Evolutionary conservation across 2,888 invertebrate genomes (phyloP), one percentile per base, ranked within the genome.

Genomic region (Stenchaetothrips biformis): DNA sequence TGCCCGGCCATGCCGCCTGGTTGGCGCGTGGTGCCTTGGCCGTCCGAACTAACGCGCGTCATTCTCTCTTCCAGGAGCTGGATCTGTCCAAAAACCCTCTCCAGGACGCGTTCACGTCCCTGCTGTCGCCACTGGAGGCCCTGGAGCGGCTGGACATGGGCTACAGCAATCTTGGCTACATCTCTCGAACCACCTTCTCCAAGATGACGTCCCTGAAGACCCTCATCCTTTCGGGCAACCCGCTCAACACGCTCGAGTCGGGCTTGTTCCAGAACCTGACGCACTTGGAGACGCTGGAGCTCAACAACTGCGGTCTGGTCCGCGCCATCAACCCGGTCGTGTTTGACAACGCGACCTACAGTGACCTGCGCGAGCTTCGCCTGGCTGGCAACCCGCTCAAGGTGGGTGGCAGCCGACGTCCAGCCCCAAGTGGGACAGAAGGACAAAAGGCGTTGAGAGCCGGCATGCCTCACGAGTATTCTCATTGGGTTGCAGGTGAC

Each of bases 81-180:
- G 92, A 92, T 84, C 91, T 93, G 84, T 92, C 92, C 0, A 89
- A 91, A 84, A 93, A 93, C 86, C 92, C 93, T 0, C 86, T 93
- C 0, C 89, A 90, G 78, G 91, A 92, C 84, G 92, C 91, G 0
- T 92, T 92, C 85, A 91, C 91, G 9, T 89, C 89, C 83, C 85
- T 92, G 48, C 86, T 92, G 25, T 90, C 91, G 3, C 92, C 92
- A 0, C 86, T 93, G 0, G 90, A 90, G 81, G 91, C 91, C 18
- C 86, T 93, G 53, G 91, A 92, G 85, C 92, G 91, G 84, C 87
- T 93, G 6, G 92, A 93, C 85, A 92, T 93, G 92, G 92, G 92
- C 8, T 92, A 92, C 85, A 92, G 92, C 85, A 90, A 92, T 84
- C 87, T 93, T 3, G 91, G 91, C 0, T 89, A 90, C 82, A 88